Percentiles rank a stretch among this genome's conserved stretches.
phyloP scores from a whole-genome alignment of 2,797 vertebrate species.

The Tangara arthus region DNA sequence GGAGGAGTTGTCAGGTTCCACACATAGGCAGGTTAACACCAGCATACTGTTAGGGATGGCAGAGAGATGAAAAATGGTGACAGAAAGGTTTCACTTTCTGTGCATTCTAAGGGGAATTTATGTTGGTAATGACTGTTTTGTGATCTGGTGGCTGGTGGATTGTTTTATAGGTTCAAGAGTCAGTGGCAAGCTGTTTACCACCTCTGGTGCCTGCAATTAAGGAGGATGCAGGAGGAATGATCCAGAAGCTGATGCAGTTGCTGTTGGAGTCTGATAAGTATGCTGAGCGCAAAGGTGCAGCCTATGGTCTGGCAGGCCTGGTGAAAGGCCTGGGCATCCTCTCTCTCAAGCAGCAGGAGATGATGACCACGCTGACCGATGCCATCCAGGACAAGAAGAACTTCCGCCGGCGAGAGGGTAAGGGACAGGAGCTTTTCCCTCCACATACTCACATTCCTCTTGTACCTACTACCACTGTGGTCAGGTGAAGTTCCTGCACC shows the following conservation, averaged over 20 bases:
- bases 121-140: background rate
- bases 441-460: background rate
- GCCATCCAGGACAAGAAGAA: constrained; percentile 99
- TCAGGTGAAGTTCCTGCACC: background rate
- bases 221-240: constrained; percentile 94
- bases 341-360: constrained; percentile 97
- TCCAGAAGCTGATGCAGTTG: constrained; percentile 91
- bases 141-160: background rate
- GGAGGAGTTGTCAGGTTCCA: background rate
- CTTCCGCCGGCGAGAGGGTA: constrained; percentile 93
- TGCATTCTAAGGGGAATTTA: background rate
- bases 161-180: constrained; percentile 90
- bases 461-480: background rate
- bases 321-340: constrained; percentile 97
- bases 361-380: constrained; percentile 94
- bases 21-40: background rate
- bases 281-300: constrained; percentile 93
- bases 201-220: constrained; percentile 95
- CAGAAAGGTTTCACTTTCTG: background rate
- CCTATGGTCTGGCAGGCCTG: constrained; percentile 92
- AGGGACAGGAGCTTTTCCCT: background rate
- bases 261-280: constrained; percentile 97
- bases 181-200: constrained; percentile 92
- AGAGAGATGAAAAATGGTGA: background rate
- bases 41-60: background rate